Base-by-base conservation (phyloP, 2,888 invertebrate species). In the Brachynemurus nebulosus region DNA sequence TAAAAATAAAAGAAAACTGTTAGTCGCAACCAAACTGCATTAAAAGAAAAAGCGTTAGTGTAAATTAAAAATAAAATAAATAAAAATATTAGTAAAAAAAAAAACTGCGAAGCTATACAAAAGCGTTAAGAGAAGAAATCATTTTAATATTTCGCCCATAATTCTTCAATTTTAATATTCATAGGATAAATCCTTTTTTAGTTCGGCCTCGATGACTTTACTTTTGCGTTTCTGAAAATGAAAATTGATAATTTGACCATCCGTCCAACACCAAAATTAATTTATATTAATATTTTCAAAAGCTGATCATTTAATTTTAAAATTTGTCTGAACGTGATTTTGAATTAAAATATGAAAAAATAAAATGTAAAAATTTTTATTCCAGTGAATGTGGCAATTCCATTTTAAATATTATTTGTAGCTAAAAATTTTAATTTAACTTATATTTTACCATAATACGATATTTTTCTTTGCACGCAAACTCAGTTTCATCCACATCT, bases 381-480 rank as follows among this genome's bases (percentile, higher is more conserved):
- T n/a, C n/a, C n/a, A n/a, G n/a, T n/a, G n/a, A n/a, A n/a, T n/a
- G n/a, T n/a, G n/a, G n/a, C n/a, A n/a, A n/a, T n/a, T n/a, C 11
- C 12, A 4, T 30, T 3, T 30, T 2, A 4, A 30, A 30, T 4
- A n/a, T 12, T 4, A 30, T 30, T n/a, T 12, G 16, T 5, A n/a
- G 18, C 11, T 36, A 12, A 11, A 14, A 16, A 12, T 36, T 14
- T 14, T 6, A 5, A 36, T 16, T 8, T 36, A 2, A 27, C 12
- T 30, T 27, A 11, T 8, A 16, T 20, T 30, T 74, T 64, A 83
- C 83, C 82, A 82, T 80, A 56, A 84, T 83, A 58, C 83, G 68
- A 58, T 79, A 77, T 59, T 84, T 84, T 60, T 84, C 84, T 61
- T 82, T 81, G 66, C 85, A 85, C 3, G 84, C 85, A 59, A 77